Percentiles rank a stretch among this genome's conserved stretches.
Conservation (phyloP, 2,888 invertebrate genomes). For the Lucinisca nassula region DNA sequence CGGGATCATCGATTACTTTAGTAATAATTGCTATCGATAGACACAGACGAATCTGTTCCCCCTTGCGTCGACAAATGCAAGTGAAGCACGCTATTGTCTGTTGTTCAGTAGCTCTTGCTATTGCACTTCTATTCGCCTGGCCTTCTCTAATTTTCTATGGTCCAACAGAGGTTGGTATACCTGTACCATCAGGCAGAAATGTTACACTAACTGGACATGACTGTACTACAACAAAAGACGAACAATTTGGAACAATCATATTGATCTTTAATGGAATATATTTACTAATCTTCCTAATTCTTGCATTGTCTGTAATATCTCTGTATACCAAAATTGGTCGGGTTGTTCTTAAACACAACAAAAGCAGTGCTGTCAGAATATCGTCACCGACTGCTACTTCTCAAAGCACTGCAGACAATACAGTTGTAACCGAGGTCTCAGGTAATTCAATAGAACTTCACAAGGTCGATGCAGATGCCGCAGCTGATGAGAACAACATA, state of each 20-base stretch:
- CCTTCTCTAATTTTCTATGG: constrained; percentile 69
- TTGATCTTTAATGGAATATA: constrained; percentile 73
- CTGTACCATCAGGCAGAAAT: constrained; percentile 2
- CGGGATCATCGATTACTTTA: constrained; percentile 73
- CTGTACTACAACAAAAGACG: constrained; percentile 73
- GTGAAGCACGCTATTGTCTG: constrained; percentile 61
- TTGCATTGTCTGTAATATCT: constrained; percentile 58
- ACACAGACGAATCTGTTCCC: too few species aligned
- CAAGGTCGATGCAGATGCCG: background rate
- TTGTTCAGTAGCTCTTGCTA: constrained; percentile 48
- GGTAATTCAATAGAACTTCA: background rate
- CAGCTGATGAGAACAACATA: too few species aligned
- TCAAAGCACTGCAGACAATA: background rate
- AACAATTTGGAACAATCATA: constrained; percentile 59
- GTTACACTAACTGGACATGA: constrained; percentile 65
- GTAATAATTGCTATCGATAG: too few species aligned
- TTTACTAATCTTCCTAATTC: constrained; percentile 69
- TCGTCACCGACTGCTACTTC: background rate
- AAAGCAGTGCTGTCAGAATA: background rate
- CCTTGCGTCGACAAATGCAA: constrained; percentile 67
- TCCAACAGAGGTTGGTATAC: constrained; percentile 45
- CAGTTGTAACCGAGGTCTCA: background rate
- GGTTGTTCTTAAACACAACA: constrained; percentile 48
- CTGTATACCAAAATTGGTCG: constrained; percentile 73
- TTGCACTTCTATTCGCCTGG: constrained; percentile 55